These are phyloP conservation scores for Salpingus planirostris DNA, from an alignment of 2,888 invertebrate species.

Conservation along the genomic window DNA sequence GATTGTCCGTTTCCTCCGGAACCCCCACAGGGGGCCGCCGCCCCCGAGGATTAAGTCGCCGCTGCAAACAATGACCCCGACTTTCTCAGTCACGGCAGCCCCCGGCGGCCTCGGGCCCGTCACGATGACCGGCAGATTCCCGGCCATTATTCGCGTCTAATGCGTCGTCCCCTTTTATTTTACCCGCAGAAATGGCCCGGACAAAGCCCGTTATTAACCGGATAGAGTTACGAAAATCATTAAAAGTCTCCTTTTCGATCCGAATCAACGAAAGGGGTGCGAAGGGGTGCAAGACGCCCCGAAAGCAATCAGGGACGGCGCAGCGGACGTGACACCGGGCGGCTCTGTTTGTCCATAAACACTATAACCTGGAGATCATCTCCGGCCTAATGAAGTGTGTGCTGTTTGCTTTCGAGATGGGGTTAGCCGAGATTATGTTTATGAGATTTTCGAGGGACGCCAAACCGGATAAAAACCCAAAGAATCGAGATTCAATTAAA, in stretches of 20 bases:
- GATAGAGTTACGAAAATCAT: too few species aligned
- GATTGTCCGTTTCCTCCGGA: too few species aligned
- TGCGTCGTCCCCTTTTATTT: conserved; percentile 13
- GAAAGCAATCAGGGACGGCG: conserved; percentile 28
- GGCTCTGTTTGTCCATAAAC: conserved; percentile 41
- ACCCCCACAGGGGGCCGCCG: conserved; percentile 9
- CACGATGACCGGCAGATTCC: conserved; percentile 13
- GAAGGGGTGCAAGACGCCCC: conserved; percentile 6
- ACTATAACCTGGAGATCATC: conserved; percentile 41
- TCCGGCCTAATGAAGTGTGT: conserved; percentile 39
- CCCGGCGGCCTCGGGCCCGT: too few species aligned
- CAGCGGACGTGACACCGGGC: conserved; percentile 35
- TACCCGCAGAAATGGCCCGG: too few species aligned
- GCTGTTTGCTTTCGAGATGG: conserved; percentile 34
- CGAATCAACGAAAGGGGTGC: too few species aligned
- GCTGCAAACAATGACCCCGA: conserved; percentile 14
- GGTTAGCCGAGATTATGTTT: conserved; percentile 26
- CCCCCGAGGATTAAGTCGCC: conserved; percentile 10
- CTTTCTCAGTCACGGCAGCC: conserved; percentile 11
- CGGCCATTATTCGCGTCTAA: conserved; percentile 13
- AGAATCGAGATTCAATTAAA: conserved; percentile 5
- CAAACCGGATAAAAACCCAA: too few species aligned
- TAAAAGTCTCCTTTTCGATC: too few species aligned
- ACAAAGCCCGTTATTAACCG: too few species aligned
- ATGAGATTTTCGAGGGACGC: conserved; percentile 12